Evolutionary conservation across 2,797 vertebrate genomes (phyloP).

Genomic region (Chloroceryle inda): DNA sequence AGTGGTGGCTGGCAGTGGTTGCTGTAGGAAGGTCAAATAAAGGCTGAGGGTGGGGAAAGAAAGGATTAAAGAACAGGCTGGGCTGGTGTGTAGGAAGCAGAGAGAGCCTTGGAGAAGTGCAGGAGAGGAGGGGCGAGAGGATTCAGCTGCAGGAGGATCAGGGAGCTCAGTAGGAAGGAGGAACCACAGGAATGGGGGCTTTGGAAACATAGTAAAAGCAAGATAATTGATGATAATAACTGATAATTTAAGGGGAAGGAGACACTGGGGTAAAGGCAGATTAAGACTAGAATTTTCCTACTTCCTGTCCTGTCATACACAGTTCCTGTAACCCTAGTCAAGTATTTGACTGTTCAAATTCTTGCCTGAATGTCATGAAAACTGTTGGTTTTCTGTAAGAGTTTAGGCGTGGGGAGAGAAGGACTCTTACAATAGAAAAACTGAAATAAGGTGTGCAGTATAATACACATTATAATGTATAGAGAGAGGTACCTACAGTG

Average conservation of each 20-base stretch:
- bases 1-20: neutral
- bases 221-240: neutral
- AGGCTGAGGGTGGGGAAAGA: neutral
- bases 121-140: neutral
- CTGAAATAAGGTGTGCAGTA: neutral
- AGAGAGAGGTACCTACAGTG: neutral
- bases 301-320: neutral
- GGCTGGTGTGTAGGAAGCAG: neutral
- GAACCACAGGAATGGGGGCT: neutral
- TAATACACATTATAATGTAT: neutral
- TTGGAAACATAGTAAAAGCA: neutral
- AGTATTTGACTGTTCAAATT: neutral
- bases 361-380: neutral
- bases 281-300: neutral
- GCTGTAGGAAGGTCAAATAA: neutral
- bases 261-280: neutral
- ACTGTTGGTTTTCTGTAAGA: neutral
- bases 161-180: neutral
- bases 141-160: neutral
- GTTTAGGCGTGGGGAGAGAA: neutral
- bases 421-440: neutral
- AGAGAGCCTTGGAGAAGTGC: neutral
- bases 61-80: neutral
- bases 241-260: neutral
- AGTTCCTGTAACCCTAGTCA: fast-evolving